phyloP scores from a whole-genome alignment of 2,888 invertebrate genomes.

The Bugulina stolonifera region DNA sequence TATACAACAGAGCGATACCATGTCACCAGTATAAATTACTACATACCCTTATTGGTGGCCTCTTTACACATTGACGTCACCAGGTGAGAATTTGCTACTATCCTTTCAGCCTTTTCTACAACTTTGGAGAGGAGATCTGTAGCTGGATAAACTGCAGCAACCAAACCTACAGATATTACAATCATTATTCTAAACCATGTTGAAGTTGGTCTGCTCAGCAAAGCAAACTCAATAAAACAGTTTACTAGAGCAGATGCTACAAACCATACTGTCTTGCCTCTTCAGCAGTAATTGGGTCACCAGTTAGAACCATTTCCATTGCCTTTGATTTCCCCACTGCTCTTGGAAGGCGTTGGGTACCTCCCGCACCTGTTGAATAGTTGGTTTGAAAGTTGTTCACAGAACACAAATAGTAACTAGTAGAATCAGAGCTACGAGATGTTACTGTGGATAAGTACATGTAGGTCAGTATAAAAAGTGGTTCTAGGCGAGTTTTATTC shows the following conservation, averaged over 20 bases:
- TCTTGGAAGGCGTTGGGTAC: constrained; percentile 79
- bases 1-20: too few species aligned
- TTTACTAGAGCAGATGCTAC: neutral
- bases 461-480: too few species aligned
- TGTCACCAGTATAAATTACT: too few species aligned
- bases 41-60: constrained; percentile 69
- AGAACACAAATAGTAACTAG: neutral
- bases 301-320: constrained; percentile 95
- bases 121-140: constrained; percentile 81
- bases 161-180: constrained; percentile 64
- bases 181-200: too few species aligned
- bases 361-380: constrained; percentile 71
- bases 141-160: constrained; percentile 82
- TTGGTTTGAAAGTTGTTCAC: neutral
- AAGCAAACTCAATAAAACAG: too few species aligned
- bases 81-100: constrained; percentile 78
- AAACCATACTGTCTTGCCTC: constrained; percentile 62
- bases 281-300: constrained; percentile 78
- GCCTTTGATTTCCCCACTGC: constrained; percentile 93
- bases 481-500: too few species aligned
- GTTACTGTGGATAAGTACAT: too few species aligned
- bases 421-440: too few species aligned
- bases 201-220: too few species aligned
- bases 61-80: constrained; percentile 83
- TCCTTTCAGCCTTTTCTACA: constrained; percentile 90